Evolutionary conservation across 1,140 invertebrate species (phyloP).

Genomic region (Elymnias hypermnestra): DNA sequence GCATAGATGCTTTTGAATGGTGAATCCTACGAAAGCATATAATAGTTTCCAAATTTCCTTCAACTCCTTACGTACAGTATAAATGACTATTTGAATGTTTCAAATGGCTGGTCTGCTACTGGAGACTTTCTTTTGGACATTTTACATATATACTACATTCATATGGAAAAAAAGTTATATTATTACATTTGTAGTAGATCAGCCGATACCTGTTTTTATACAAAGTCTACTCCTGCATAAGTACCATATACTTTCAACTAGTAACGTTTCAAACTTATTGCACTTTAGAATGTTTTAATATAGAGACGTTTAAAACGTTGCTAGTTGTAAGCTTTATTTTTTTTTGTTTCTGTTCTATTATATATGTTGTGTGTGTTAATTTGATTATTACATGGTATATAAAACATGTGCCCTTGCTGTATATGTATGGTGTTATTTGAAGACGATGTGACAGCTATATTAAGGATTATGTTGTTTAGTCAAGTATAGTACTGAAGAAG

Average conservation of each 20-base stretch:
- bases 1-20: constrained; percentile 33
- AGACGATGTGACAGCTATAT: too few species aligned
- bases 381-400: too few species aligned
- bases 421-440: too few species aligned
- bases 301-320: too few species aligned
- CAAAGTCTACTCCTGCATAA: neutral
- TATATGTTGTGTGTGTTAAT: too few species aligned
- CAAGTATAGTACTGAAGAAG: too few species aligned
- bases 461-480: too few species aligned
- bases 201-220: neutral
- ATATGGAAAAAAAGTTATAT: neutral
- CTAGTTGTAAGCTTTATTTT: too few species aligned
- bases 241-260: neutral
- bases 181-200: neutral
- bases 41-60: constrained; percentile 52
- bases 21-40: constrained; percentile 22
- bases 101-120: constrained; percentile 62
- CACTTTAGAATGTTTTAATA: too few species aligned
- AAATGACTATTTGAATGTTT: constrained; percentile 74
- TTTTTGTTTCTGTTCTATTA: too few species aligned
- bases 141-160: neutral
- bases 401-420: too few species aligned
- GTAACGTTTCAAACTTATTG: too few species aligned
- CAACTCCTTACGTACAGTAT: constrained; percentile 40
- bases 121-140: neutral